Evolutionary conservation across 2,888 invertebrate species (phyloP).

Genomic region (Chrysina gloriosa): DNA sequence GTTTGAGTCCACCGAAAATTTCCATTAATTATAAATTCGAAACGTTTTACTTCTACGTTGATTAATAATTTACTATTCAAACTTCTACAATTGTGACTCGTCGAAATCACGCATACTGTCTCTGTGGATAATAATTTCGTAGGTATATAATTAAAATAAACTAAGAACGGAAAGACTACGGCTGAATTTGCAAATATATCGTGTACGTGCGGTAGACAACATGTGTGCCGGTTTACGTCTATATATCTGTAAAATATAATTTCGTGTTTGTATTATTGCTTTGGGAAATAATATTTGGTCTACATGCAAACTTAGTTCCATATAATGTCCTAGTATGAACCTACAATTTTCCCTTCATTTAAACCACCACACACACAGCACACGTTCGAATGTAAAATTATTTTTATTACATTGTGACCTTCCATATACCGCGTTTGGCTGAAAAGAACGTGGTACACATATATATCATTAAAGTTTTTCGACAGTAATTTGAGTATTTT

Average conservation of each 20-base stretch:
- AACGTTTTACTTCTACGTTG: background rate
- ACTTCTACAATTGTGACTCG: constrained; percentile 8
- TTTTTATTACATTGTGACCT: constrained; percentile 36
- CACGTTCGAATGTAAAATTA: constrained; percentile 36
- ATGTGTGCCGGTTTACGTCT: constrained; percentile 32
- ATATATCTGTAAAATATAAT: constrained; percentile 31
- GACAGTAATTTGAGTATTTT: constrained; percentile 36
- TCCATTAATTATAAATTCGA: background rate
- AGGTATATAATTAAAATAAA: constrained; percentile 36
- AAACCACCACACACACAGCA: constrained; percentile 32
- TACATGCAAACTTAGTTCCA: constrained; percentile 37
- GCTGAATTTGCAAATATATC: constrained; percentile 31
- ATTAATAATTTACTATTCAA: constrained; percentile 21
- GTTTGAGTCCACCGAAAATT: background rate
- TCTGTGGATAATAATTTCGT: constrained; percentile 16
- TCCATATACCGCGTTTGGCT: constrained; percentile 14
- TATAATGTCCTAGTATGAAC: constrained; percentile 35
- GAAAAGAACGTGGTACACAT: constrained; percentile 13
- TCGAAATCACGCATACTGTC: constrained; percentile 25
- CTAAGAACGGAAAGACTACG: constrained; percentile 28
- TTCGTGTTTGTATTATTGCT: constrained; percentile 37
- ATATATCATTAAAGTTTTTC: constrained; percentile 36
- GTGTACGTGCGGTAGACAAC: constrained; percentile 29
- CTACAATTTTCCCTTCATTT: constrained; percentile 39
- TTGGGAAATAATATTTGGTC: constrained; percentile 37